These are phyloP conservation scores for Micronycteris hirsuta DNA, from an alignment of 2,113 vertebrate genomes.

Conservation along the genomic window DNA sequence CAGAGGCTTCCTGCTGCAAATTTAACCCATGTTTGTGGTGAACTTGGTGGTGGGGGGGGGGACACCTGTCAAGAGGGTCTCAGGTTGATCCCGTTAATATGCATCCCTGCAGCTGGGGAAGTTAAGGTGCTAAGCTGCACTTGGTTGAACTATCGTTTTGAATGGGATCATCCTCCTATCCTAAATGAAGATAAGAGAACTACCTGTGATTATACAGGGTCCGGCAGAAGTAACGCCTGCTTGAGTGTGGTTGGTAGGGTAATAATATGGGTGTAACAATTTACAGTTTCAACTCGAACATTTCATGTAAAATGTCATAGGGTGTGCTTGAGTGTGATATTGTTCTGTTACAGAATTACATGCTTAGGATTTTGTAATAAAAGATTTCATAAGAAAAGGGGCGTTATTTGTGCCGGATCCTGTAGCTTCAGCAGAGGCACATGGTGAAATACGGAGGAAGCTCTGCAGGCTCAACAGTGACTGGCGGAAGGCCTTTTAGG, in stretches of 20 bases:
- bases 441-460: neutral
- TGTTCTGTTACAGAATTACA: too few relatives aligned
- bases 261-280: too few relatives aligned
- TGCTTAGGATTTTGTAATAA: too few relatives aligned
- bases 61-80: neutral
- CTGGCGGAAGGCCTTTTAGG: neutral
- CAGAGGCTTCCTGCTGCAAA: neutral
- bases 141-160: too few relatives aligned
- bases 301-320: too few relatives aligned
- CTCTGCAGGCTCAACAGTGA: neutral
- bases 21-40: slow-evolving; percentile 9
- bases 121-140: neutral
- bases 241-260: too few relatives aligned
- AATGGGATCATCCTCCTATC: neutral
- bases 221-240: too few relatives aligned
- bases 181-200: slow-evolving; percentile 40
- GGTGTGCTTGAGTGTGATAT: too few relatives aligned
- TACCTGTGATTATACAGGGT: neutral
- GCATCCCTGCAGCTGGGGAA: neutral
- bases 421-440: neutral
- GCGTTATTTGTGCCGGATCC: too few relatives aligned
- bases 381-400: too few relatives aligned
- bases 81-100: neutral
- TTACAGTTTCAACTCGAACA: too few relatives aligned
- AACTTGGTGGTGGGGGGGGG: neutral